Evolutionary conservation across 2,113 vertebrate genomes (phyloP).

Genomic region (Electrona antarctica): DNA sequence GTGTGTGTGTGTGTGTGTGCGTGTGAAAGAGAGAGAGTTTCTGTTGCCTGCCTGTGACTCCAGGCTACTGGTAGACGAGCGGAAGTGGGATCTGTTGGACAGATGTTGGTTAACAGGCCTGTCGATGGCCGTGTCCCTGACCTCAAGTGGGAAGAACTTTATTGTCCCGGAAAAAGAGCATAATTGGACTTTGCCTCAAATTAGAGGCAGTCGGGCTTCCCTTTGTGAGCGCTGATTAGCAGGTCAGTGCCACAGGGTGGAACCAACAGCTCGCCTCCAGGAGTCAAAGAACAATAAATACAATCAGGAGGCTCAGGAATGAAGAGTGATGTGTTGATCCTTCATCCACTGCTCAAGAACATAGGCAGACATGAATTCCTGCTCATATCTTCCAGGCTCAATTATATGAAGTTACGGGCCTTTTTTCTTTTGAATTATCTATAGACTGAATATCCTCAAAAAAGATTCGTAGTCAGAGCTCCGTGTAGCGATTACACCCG

Average conservation of each 20-base stretch:
- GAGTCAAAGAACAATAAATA: constrained; percentile 70
- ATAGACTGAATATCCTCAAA: background rate
- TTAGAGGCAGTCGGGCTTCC: constrained; percentile 74
- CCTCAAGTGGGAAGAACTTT: constrained; percentile 83
- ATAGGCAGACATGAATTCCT: background rate
- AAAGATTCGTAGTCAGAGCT: background rate
- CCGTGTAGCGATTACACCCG: no score
- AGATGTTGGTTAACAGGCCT: constrained; percentile 88
- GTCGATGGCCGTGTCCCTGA: constrained; percentile 78
- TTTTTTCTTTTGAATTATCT: background rate
- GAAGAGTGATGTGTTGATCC: constrained; percentile 30
- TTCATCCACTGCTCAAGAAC: constrained; percentile 25
- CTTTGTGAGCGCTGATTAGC: constrained; percentile 76
- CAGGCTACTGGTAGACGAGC: constrained; percentile 74
- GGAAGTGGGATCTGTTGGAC: constrained; percentile 82
- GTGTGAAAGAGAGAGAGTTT: constrained; percentile 27
- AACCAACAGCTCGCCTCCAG: constrained; percentile 30
- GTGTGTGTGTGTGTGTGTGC: no score
- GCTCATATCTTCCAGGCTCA: background rate
- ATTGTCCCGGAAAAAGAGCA: constrained; percentile 84
- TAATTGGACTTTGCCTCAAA: constrained; percentile 82
- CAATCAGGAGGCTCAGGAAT: constrained; percentile 50
- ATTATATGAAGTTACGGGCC: background rate
- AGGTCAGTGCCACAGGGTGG: constrained; percentile 64
- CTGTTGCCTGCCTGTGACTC: constrained; percentile 64